These are phyloP conservation scores for Diaprepes abbreviatus DNA, from an alignment of 2,888 invertebrate genomes.

Conservation along the genomic window DNA sequence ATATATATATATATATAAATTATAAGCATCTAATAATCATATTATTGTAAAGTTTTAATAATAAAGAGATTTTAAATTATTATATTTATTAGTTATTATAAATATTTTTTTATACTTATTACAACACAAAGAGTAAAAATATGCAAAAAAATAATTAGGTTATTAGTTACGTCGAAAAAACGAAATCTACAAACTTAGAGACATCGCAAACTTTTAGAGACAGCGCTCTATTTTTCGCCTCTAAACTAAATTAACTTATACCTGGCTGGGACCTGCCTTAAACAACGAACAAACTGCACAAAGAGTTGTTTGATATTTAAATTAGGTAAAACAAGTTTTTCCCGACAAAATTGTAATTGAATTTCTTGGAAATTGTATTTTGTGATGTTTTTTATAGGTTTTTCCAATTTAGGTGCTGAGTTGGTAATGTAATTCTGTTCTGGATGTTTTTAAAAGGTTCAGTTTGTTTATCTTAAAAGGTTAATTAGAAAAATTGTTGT, in stretches of 20 bases:
- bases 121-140: no score
- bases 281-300: slow-evolving; percentile 31
- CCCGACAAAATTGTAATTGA: slow-evolving; percentile 18
- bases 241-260: slow-evolving; percentile 29
- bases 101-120: no score
- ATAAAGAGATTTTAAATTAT: no score
- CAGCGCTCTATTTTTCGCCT: slow-evolving; percentile 8
- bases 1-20: no score
- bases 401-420: not conserved
- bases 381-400: not conserved
- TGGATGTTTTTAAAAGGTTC: not conserved
- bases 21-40: no score
- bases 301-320: slow-evolving; percentile 42
- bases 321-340: slow-evolving; percentile 25
- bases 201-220: slow-evolving; percentile 10
- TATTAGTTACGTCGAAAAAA: no score
- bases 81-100: no score
- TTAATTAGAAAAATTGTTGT: no score
- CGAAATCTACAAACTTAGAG: slow-evolving; percentile 14
- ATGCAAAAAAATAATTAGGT: no score
- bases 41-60: no score
- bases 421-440: slow-evolving; percentile 1
- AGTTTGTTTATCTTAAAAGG: slow-evolving; percentile 1
- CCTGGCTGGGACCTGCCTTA: slow-evolving; percentile 17
- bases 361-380: slow-evolving; percentile 1